A percentile compares a stretch with the other conserved stretches of the same genome.
Evolutionary conservation across 2,888 invertebrate genomes (phyloP).

Genomic region (Thymelicus acteon): DNA sequence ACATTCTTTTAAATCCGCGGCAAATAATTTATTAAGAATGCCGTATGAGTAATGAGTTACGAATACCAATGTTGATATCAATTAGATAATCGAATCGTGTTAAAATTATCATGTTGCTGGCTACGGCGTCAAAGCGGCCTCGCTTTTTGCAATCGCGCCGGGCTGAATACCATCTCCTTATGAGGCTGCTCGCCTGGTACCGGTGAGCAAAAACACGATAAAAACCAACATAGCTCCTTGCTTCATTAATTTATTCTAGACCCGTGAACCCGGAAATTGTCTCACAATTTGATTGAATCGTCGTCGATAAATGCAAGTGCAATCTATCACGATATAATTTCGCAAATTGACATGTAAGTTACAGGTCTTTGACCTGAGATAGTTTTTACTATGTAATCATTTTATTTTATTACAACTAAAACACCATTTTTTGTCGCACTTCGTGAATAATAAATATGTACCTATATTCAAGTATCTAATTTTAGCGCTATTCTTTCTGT

Average conservation of each 20-base stretch:
- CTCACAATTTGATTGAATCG: neutral
- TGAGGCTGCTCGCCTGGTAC: slow-evolving; percentile 47
- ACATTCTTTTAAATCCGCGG: neutral
- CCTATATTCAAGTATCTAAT: too few relatives aligned
- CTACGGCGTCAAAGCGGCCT: slow-evolving; percentile 24
- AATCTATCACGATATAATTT: neutral
- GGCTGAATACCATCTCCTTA: slow-evolving; percentile 46
- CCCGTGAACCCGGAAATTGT: slow-evolving; percentile 39
- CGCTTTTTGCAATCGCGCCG: slow-evolving; percentile 43
- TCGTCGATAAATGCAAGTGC: neutral
- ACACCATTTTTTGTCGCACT: neutral
- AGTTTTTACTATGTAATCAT: neutral
- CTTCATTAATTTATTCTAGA: slow-evolving; percentile 17
- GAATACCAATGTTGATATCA: slow-evolving; percentile 39
- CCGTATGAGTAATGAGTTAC: slow-evolving; percentile 4
- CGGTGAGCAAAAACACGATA: slow-evolving; percentile 45
- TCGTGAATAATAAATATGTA: too few relatives aligned
- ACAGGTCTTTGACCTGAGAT: neutral
- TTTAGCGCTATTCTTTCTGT: too few relatives aligned
- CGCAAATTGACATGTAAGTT: neutral
- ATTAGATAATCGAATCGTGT: slow-evolving; percentile 40
- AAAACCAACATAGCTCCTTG: slow-evolving; percentile 39
- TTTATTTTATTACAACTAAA: neutral
- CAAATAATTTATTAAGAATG: slow-evolving; percentile 5
- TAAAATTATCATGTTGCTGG: slow-evolving; percentile 11